These are phyloP conservation scores for Planococcus citri DNA, from an alignment of 1,140 invertebrate genomes.

Conservation along the genomic window DNA sequence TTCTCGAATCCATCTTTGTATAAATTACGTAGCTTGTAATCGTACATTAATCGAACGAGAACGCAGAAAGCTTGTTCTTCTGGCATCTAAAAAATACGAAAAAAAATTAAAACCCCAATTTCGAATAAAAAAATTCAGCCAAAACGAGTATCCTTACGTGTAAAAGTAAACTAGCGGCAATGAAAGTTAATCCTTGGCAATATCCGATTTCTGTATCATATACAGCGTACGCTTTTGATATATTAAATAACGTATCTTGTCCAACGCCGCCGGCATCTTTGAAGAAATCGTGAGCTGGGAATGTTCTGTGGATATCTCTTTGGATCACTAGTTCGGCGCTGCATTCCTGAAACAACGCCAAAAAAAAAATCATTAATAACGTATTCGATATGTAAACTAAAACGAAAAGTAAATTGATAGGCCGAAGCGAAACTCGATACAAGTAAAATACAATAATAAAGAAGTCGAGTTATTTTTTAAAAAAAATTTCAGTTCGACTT, in stretches of 20 bases:
- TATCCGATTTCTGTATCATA: slow-evolving; percentile 96
- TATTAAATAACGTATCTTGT: slow-evolving; percentile 88
- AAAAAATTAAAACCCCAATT: no score
- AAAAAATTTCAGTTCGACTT: slow-evolving; percentile 24
- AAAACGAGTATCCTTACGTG: slow-evolving; percentile 65
- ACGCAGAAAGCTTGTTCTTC: slow-evolving; percentile 99
- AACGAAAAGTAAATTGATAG: neutral
- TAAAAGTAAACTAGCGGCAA: slow-evolving; percentile 85
- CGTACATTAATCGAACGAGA: slow-evolving; percentile 92
- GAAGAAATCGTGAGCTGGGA: slow-evolving; percentile 97
- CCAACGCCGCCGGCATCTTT: slow-evolving; percentile 80
- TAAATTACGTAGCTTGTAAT: slow-evolving; percentile 84
- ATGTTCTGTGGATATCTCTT: slow-evolving; percentile 93
- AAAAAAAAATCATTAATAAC: slow-evolving; percentile 10
- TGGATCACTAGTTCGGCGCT: slow-evolving; percentile 84
- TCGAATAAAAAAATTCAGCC: no score
- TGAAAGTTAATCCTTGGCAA: slow-evolving; percentile 95
- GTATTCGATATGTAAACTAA: neutral
- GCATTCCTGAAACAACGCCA: slow-evolving; percentile 51
- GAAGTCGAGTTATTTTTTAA: neutral
- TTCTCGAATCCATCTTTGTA: slow-evolving; percentile 95
- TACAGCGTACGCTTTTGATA: slow-evolving; percentile 93
- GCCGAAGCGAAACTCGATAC: no score
- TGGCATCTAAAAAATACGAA: slow-evolving; percentile 67
- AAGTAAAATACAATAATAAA: no score